Base-by-base conservation (phyloP, 2,797 vertebrate species). In the Siniperca obscura region DNA sequence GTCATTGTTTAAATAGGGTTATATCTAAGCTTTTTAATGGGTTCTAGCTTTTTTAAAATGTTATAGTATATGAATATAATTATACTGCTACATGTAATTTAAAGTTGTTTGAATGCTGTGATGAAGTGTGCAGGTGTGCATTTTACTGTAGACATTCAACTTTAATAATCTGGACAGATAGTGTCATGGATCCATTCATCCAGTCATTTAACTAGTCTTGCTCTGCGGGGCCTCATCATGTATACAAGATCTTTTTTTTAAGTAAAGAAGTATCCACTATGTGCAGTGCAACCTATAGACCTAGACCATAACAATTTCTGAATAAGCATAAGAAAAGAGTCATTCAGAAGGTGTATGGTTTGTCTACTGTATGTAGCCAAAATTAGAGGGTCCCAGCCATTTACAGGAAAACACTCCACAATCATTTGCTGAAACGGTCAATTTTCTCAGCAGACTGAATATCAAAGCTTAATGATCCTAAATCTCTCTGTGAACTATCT, bases 381-480 rank as follows among this genome's bases (percentile, higher is more conserved):
- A 9, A 76, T 70, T 44, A 70, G 6, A 69, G 44, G 19, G 12
- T 60, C 27, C 42, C 11, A 48, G 59, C 36, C 78, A 71, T 34
- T 81, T 56, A 56, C 14, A 57, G 42, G 16, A 66, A 77, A 86
- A 74, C 0, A 19, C 13, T 65, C 25, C 12, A 70, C 30, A 59
- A 50, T 34, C 21, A 83, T 75, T 64, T 65, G 17, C 38, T 3
- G 0, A 81, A 78, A 72, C 38, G 74, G 62, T 21, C 56, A 59
- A 55, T 86, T 77, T 72, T 73, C 38, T 64, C 61, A 78, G 74
- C 27, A 81, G 57, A 55, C 36, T 48, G 67, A 71, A 68, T 22
- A 74, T 81, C 68, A 71, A 59, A 68, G 60, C 40, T 80, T 57
- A 73, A 80, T 48, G 57, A 69, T 53, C 14, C 52, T 46, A 69